Base-by-base conservation (phyloP, 2,888 invertebrate species). In the Lasioglossum malachurum region DNA sequence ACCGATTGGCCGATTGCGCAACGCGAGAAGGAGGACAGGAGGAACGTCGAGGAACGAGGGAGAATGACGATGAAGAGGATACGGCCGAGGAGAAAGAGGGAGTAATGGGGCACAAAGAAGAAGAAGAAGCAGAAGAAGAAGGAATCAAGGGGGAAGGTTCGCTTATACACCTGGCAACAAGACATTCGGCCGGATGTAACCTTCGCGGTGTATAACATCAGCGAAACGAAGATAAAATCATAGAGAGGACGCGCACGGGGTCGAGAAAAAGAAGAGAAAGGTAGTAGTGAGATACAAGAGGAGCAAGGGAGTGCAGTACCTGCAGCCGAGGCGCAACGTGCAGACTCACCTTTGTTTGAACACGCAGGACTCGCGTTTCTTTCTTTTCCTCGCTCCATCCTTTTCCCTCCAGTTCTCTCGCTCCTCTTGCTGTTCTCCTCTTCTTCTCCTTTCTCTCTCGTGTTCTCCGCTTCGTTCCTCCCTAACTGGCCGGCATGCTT, bases 331-430 rank as follows among this genome's bases (percentile, higher is more conserved):
- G 84, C 90, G 90, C 91, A 91, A 90, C 90, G 89, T 88, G 90
- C 90, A 84, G 90, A 67, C 91, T 91, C 91, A 91, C 91, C 91
- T 91, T 91, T 91, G 91, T 91, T 91, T 91, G 91, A 91, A 91
- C 91, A 90, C 89, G 89, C 89, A 88, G 89, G 83, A 88, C 71
- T 85, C 87, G 85, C 76, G 67, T 81, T 82, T 83, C 75, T 80
- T 76, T 72, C 75, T 60, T 46, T 41, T 81, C 67, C 72, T 31
- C 69, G 23, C 10, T 38, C n/a, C 23, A 5, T 69, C 35, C 35
- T 67, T 41, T 72, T 23, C 35, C 16, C 31, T 27, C 23, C 74
- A 0, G 14, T 72, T 49, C 3, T 71, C 41, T 49, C 23, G 27
- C 46, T n/a, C 31, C 23, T 67, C 38, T 46, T 16, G 75, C 14